phyloP scores from a whole-genome alignment of 1,140 invertebrate genomes.

The Galendromus occidentalis region DNA sequence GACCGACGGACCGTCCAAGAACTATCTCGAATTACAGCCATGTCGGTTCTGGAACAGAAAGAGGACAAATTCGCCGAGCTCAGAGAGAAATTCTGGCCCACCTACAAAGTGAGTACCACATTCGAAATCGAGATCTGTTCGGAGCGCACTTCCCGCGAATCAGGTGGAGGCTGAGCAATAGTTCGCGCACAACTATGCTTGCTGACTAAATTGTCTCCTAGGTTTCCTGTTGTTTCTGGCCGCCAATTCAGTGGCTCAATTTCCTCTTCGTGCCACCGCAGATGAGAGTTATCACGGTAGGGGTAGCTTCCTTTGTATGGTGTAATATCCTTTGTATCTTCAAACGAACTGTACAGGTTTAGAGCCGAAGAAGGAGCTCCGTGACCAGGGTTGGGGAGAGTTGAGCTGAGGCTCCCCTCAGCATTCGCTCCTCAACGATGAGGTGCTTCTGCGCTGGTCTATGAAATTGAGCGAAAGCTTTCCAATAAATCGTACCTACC shows the following conservation, averaged over 20 bases:
- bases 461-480: too few species aligned
- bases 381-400: too few species aligned
- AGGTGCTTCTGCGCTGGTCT: too few species aligned
- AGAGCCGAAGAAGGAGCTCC: too few species aligned
- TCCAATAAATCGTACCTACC: too few species aligned
- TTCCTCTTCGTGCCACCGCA: neutral
- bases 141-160: neutral
- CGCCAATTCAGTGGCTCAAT: neutral
- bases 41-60: constrained; percentile 46
- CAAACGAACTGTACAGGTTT: neutral
- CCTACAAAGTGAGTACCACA: constrained; percentile 35
- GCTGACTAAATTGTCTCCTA: neutral
- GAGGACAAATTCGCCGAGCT: constrained; percentile 44
- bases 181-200: neutral
- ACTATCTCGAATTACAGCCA: constrained; percentile 31
- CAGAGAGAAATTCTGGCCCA: constrained; percentile 43
- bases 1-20: too few species aligned
- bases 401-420: too few species aligned
- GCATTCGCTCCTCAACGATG: too few species aligned
- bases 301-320: neutral
- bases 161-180: neutral
- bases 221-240: neutral
- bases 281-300: neutral
- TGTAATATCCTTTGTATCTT: neutral
- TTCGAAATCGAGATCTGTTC: neutral